A percentile compares a stretch with the other conserved stretches of the same genome.
These are phyloP conservation scores for Hirundo rustica DNA, from an alignment of 2,797 vertebrate species.

Conservation along the genomic window DNA sequence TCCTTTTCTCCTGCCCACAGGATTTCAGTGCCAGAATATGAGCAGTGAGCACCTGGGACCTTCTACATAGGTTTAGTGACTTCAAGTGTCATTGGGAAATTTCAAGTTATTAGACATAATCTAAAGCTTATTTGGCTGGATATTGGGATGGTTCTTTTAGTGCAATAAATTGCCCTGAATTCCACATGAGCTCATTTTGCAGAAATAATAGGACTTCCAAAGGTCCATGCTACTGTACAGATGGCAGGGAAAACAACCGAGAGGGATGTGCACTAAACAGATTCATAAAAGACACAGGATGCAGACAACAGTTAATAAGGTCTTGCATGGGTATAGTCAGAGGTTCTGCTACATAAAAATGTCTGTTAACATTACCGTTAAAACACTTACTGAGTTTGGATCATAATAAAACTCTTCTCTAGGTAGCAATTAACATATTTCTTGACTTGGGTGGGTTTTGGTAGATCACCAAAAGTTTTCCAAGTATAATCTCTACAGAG, in stretches of 20 bases:
- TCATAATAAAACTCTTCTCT: neutral
- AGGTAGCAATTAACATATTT: neutral
- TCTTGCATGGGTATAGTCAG: neutral
- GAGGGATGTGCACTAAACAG: neutral
- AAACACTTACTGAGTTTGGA: neutral
- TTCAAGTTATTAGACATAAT: neutral
- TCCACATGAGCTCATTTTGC: conserved; percentile 40
- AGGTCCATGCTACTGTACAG: conserved; percentile 18
- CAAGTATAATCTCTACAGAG: neutral
- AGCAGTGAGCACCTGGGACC: neutral
- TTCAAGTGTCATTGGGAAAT: conserved; percentile 35
- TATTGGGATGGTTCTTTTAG: neutral
- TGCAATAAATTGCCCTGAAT: conserved; percentile 18
- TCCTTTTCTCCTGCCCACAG: neutral
- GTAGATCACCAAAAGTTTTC: neutral
- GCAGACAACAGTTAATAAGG: neutral
- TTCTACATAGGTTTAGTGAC: neutral
- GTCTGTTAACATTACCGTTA: neutral
- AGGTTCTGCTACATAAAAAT: neutral
- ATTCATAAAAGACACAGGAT: neutral
- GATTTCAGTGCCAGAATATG: neutral
- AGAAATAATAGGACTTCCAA: conserved; percentile 44
- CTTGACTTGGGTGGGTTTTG: neutral
- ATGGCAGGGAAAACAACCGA: neutral
- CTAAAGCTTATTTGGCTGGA: neutral